These are phyloP conservation scores for Acanthochromis polyacanthus DNA, from an alignment of 2,113 vertebrate genomes.

Conservation along the genomic window DNA sequence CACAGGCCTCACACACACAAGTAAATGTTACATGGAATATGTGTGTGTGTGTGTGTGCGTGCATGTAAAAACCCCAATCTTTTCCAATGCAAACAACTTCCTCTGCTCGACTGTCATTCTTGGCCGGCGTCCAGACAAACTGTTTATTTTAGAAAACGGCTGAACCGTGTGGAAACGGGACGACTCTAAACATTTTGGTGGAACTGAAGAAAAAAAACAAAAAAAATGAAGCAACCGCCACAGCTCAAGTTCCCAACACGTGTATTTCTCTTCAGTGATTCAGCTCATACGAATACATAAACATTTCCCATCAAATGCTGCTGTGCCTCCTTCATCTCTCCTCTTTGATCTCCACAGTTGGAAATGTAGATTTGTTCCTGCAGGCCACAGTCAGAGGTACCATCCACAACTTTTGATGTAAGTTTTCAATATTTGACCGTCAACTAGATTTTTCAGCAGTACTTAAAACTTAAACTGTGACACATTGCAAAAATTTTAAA, in stretches of 20 bases:
- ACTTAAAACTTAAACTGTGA: background rate
- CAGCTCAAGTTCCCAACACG: slow-evolving; percentile 21
- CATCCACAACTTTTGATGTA: background rate
- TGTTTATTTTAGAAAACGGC: slow-evolving; percentile 51
- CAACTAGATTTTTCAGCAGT: slow-evolving; percentile 1
- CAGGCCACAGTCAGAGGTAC: slow-evolving; percentile 4
- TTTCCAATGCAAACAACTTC: slow-evolving; percentile 43
- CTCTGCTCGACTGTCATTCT: slow-evolving; percentile 13
- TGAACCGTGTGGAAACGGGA: slow-evolving; percentile 32
- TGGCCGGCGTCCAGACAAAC: slow-evolving; percentile 48
- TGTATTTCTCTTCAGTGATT: slow-evolving; percentile 43
- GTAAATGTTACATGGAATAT: background rate
- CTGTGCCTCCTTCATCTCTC: slow-evolving; percentile 9
- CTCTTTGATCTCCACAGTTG: slow-evolving; percentile 39
- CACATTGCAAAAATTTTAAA: background rate
- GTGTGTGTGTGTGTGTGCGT: background rate
- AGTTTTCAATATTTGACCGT: background rate
- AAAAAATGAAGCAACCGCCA: background rate
- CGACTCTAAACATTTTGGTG: slow-evolving; percentile 14
- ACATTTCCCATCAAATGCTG: slow-evolving; percentile 34
- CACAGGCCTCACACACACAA: background rate
- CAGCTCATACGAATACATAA: slow-evolving; percentile 34
- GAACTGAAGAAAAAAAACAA: background rate
- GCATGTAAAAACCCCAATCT: background rate
- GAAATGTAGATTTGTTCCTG: slow-evolving; percentile 28